These are phyloP conservation scores for Sardinella longiceps DNA, from an alignment of 2,797 vertebrate species.

Conservation along the genomic window DNA sequence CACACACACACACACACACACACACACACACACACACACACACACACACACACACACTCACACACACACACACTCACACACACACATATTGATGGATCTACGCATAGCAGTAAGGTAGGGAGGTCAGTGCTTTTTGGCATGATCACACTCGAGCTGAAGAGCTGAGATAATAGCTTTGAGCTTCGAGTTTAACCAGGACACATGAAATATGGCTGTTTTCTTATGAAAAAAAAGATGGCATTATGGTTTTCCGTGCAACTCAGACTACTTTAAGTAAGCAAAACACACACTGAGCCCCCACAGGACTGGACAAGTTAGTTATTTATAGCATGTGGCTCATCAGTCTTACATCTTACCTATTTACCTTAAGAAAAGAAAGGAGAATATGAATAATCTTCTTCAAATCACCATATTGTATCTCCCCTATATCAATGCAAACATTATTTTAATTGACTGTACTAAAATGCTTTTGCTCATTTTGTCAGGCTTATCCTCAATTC, in stretches of 20 bases:
- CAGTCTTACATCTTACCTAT: not conserved
- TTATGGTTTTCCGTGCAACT: not conserved
- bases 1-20: constrained; percentile 3
- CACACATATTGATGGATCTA: constrained; percentile 8
- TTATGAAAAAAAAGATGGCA: constrained; percentile 1
- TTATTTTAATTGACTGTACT: constrained; percentile 65
- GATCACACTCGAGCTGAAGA: not conserved
- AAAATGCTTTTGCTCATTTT: constrained; percentile 42
- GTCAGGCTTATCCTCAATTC: constrained; percentile 72
- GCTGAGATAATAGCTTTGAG: not conserved
- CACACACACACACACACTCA: constrained; percentile 22
- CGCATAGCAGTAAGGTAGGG: not conserved
- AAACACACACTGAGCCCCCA: not conserved
- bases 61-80: not conserved
- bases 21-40: constrained; percentile 15
- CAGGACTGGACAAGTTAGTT: not conserved
- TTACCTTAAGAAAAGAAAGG: not conserved
- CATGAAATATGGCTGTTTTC: not conserved
- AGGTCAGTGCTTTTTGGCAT: not conserved
- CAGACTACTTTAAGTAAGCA: not conserved
- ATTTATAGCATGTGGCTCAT: not conserved
- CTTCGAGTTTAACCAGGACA: not conserved
- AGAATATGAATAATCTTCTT: not conserved
- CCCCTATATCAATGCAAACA: constrained; percentile 66
- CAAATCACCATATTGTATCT: too few species aligned